A percentile compares a stretch with the other conserved stretches of the same genome.
These are phyloP conservation scores for Zaprionus vittiger DNA, from an alignment of 1,140 invertebrate genomes.

Conservation along the genomic window DNA sequence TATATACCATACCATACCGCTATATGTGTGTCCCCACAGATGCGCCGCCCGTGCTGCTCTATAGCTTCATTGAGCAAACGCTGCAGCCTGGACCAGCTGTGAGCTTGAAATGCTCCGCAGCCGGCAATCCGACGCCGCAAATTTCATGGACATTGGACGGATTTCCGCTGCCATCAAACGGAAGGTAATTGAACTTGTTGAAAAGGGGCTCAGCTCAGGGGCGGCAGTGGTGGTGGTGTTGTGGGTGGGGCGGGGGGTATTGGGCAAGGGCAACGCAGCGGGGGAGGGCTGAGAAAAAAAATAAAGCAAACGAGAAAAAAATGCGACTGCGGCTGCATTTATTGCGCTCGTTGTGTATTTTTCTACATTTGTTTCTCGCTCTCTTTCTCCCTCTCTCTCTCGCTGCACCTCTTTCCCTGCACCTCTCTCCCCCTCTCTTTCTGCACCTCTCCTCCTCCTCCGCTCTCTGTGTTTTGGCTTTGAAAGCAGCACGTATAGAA, in stretches of 20 bases:
- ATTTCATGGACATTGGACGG: constrained; percentile 93
- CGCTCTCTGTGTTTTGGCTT: constrained; percentile 63
- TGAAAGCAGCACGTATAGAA: constrained; percentile 76
- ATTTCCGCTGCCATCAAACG: constrained; percentile 89
- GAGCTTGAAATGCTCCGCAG: constrained; percentile 93
- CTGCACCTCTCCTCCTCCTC: not conserved
- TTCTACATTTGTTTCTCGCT: constrained; percentile 27
- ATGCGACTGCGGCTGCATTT: constrained; percentile 66
- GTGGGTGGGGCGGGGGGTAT: not conserved
- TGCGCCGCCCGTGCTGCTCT: constrained; percentile 91
- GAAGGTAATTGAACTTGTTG: constrained; percentile 87
- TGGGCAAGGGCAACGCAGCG: constrained; percentile 68
- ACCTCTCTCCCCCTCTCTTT: no score
- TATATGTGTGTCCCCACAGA: constrained; percentile 86
- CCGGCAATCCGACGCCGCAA: constrained; percentile 93
- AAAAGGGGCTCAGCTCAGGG: constrained; percentile 43
- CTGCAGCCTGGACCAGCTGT: constrained; percentile 93
- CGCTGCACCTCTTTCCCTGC: not conserved
- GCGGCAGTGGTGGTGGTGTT: not conserved
- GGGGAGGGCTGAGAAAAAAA: constrained; percentile 42
- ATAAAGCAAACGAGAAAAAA: constrained; percentile 20
- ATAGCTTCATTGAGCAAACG: constrained; percentile 93
- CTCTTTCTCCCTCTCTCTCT: not conserved
- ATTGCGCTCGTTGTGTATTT: constrained; percentile 66
- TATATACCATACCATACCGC: not conserved